Evolutionary conservation across 2,888 invertebrate species (phyloP).

Genomic region (Agrochola lychnidis): DNA sequence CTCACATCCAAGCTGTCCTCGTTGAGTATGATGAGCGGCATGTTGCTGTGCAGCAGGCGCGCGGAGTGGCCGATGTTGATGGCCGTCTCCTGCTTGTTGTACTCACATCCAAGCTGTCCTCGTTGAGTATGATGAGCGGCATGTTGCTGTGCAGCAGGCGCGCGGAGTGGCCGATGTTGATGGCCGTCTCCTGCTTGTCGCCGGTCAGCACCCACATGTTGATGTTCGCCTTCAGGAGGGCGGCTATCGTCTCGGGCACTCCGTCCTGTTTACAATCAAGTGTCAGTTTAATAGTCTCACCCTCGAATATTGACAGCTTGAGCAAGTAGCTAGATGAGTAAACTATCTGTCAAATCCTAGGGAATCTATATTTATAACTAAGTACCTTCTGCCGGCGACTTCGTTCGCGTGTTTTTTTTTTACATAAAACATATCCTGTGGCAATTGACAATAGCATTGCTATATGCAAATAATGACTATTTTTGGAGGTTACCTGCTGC

Average conservation of each 20-base stretch:
- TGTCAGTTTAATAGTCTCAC: neutral
- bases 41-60: slow-evolving; percentile 95
- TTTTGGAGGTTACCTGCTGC: neutral
- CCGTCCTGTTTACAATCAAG: slow-evolving; percentile 87
- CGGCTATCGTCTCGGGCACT: slow-evolving; percentile 98
- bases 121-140: slow-evolving; percentile 97
- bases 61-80: slow-evolving; percentile 99
- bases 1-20: slow-evolving; percentile 97
- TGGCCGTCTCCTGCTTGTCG: slow-evolving; percentile 99
- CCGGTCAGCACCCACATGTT: slow-evolving; percentile 99
- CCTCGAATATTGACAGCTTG: neutral
- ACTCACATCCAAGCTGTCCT: slow-evolving; percentile 96
- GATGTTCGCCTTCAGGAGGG: slow-evolving; percentile 97
- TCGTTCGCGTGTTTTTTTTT: neutral
- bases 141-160: slow-evolving; percentile 95
- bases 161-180: slow-evolving; percentile 99
- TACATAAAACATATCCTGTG: neutral
- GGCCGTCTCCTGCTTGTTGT: too few relatives aligned
- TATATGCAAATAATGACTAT: neutral
- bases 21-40: slow-evolving; percentile 97
- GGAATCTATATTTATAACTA: neutral
- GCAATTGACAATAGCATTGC: neutral
- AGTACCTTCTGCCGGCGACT: neutral
- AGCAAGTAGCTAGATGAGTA: neutral
- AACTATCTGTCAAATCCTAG: neutral